Conservation (phyloP, 37 sponge, comb jelly and placozoan species). For the Amphimedon queenslandica region DNA sequence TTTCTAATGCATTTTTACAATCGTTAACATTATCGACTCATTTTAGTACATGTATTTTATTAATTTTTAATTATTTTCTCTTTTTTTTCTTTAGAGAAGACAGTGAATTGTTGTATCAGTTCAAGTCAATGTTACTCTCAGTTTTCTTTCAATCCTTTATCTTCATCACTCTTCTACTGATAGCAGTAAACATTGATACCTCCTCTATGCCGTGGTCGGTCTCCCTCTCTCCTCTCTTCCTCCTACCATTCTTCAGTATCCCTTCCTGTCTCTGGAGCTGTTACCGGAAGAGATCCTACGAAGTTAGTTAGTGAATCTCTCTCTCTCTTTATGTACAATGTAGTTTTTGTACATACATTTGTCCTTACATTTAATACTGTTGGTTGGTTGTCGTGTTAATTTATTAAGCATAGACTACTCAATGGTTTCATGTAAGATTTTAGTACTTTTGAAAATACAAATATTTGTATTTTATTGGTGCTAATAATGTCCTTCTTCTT, state of each 20-base stretch:
- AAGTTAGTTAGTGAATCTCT: conserved; percentile 27
- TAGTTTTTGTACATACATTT: not conserved
- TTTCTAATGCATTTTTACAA: no score
- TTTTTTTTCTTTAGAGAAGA: conserved; percentile 34
- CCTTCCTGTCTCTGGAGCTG: conserved; percentile 34
- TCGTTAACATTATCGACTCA: not conserved
- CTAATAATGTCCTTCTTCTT: not conserved
- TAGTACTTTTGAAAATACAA: not conserved
- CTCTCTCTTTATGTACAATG: not conserved
- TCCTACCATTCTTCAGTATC: conserved; percentile 23
- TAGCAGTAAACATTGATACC: conserved; percentile 54
- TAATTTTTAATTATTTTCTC: not conserved
- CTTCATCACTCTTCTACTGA: conserved; percentile 48
- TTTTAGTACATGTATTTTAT: not conserved
- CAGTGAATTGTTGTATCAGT: conserved; percentile 29
- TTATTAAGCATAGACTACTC: not conserved
- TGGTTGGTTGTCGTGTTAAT: conserved; percentile 42
- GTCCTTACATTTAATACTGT: not conserved
- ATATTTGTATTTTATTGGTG: not conserved
- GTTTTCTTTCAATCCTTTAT: conserved; percentile 39
- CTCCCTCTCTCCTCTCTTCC: conserved; percentile 58
- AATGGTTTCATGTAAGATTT: conserved; percentile 1
- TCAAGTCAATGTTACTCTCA: conserved; percentile 37
- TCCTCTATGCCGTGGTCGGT: conserved; percentile 46
- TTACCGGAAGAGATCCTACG: conserved; percentile 43